These are phyloP conservation scores for Esox niger DNA, from an alignment of 2,113 vertebrate species.

Conservation along the genomic window DNA sequence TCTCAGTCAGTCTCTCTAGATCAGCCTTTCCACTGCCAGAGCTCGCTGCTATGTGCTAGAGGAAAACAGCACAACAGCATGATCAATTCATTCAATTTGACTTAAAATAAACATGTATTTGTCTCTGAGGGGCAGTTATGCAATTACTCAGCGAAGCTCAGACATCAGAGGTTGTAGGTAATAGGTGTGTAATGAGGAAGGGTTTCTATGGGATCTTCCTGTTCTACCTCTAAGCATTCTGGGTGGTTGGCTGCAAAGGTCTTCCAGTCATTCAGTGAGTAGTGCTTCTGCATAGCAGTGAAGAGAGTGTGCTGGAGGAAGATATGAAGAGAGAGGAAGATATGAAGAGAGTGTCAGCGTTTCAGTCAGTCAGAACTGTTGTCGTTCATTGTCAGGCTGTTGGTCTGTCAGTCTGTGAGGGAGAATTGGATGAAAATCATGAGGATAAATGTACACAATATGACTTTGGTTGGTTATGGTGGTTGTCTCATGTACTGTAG, in stretches of 20 bases:
- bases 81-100: too few species aligned
- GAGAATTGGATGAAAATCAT: background rate
- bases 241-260: slow-evolving; percentile 85
- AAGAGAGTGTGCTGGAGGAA: slow-evolving; percentile 87
- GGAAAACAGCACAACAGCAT: background rate
- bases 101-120: too few species aligned
- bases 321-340: slow-evolving; percentile 79
- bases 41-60: slow-evolving; percentile 89
- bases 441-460: too few species aligned
- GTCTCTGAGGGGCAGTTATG: too few species aligned
- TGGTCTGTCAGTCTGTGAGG: background rate
- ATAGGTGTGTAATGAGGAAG: too few species aligned
- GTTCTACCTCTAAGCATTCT: slow-evolving; percentile 88
- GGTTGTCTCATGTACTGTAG: too few species aligned
- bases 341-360: slow-evolving; percentile 8
- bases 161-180: too few species aligned
- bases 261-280: slow-evolving; percentile 93
- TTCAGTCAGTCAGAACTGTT: background rate
- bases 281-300: slow-evolving; percentile 96
- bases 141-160: too few species aligned
- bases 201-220: background rate
- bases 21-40: slow-evolving; percentile 88
- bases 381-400: background rate
- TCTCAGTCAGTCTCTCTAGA: slow-evolving; percentile 83
- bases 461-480: too few species aligned